phyloP scores from a whole-genome alignment of 2,888 invertebrate species.

The Drosophila cracens region DNA sequence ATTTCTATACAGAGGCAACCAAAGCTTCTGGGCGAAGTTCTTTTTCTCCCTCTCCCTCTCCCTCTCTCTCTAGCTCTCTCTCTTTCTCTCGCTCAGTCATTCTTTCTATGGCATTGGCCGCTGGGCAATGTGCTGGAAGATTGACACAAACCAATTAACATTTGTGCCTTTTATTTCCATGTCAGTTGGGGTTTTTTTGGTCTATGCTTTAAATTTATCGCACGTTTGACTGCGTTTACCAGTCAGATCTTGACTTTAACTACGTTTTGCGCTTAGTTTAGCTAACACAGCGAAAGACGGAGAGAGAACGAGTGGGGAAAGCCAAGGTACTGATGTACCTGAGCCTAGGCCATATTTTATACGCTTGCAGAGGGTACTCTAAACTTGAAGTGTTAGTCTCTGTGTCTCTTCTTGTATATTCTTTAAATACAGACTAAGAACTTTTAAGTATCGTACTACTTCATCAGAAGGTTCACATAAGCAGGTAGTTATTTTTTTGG shows the following conservation, averaged over 20 bases:
- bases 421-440: not conserved
- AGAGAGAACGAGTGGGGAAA: constrained; percentile 4
- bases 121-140: constrained; percentile 68
- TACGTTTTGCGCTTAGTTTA: constrained; percentile 78
- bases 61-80: not conserved
- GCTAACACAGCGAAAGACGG: constrained; percentile 22
- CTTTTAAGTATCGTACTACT: not conserved
- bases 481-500: not conserved
- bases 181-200: constrained; percentile 55
- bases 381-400: not conserved
- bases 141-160: constrained; percentile 83
- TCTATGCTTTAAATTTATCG: constrained; percentile 80
- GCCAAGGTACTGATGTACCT: constrained; percentile 2
- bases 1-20: constrained; percentile 57
- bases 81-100: not conserved
- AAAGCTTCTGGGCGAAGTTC: constrained; percentile 40
- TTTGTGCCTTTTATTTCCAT: constrained; percentile 81
- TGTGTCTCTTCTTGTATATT: not conserved
- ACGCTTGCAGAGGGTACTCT: not conserved
- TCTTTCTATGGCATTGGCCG: constrained; percentile 40
- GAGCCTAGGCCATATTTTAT: constrained; percentile 39
- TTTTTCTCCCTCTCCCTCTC: not conserved
- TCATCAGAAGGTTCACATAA: not conserved
- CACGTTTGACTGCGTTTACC: constrained; percentile 82
- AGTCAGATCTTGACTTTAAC: constrained; percentile 82